These are phyloP conservation scores for Castor canadensis DNA, from an alignment of 2,113 vertebrate genomes.

Conservation along the genomic window DNA sequence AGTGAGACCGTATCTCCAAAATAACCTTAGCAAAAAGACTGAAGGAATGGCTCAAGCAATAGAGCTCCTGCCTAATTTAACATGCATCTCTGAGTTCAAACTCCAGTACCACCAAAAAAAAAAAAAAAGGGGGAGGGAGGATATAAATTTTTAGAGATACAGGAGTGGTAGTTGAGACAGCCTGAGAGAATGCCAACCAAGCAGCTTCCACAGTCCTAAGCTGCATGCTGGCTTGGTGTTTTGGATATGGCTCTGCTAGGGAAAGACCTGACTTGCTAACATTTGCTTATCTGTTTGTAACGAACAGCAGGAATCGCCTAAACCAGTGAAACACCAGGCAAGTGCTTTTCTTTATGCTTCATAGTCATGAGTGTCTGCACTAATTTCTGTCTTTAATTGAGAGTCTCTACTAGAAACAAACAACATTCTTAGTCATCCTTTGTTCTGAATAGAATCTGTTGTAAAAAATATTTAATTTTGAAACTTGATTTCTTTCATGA, in stretches of 20 bases:
- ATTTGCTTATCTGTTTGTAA: slow-evolving; percentile 92
- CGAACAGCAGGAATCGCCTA: slow-evolving; percentile 96
- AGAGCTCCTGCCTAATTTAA: too few species aligned
- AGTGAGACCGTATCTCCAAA: too few species aligned
- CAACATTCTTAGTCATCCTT: not conserved
- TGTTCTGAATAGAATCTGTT: not conserved
- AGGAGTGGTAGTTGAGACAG: not conserved
- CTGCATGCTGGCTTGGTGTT: slow-evolving; percentile 10
- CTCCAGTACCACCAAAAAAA: too few species aligned
- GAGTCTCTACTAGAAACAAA: slow-evolving; percentile 29
- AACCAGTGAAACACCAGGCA: slow-evolving; percentile 97
- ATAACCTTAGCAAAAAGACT: too few species aligned
- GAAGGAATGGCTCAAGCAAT: too few species aligned
- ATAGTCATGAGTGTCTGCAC: slow-evolving; percentile 62
- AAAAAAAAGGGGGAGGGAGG: too few species aligned
- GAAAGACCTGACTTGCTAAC: slow-evolving; percentile 86
- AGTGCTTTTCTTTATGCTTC: slow-evolving; percentile 88
- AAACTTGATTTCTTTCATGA: not conserved
- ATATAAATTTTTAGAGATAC: not conserved
- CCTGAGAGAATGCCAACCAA: not conserved
- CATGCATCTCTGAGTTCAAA: too few species aligned
- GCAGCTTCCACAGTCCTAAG: not conserved
- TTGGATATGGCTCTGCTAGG: slow-evolving; percentile 68
- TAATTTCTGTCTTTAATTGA: slow-evolving; percentile 50
- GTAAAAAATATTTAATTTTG: not conserved